Percentiles rank a stretch among this genome's conserved stretches.
Conservation (phyloP, 2,797 vertebrate genomes). For the Eulemur coronatus region DNA sequence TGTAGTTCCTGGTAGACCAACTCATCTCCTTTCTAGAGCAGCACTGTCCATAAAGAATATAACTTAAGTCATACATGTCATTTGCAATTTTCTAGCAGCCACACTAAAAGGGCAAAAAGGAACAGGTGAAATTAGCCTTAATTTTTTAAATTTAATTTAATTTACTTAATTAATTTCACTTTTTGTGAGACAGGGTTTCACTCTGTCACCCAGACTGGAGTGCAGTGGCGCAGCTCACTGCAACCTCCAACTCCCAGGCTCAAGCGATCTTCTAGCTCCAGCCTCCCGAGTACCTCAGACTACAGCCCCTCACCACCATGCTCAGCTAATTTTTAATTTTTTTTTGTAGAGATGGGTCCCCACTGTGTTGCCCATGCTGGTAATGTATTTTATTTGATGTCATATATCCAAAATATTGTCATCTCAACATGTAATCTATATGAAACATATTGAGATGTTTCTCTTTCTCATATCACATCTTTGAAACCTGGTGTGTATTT, state of each 20-base stretch:
- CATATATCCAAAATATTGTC: neutral
- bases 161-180: neutral
- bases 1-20: neutral
- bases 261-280: neutral
- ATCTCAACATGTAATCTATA: constrained; percentile 5
- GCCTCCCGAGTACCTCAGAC: neutral
- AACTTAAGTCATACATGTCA: neutral
- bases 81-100: neutral
- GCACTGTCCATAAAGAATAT: neutral
- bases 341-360: neutral
- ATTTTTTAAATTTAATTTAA: neutral
- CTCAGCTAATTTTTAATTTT: neutral
- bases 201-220: neutral
- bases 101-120: constrained; percentile 35
- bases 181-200: neutral
- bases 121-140: neutral
- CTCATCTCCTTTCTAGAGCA: neutral
- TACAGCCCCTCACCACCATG: neutral
- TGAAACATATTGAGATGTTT: neutral
- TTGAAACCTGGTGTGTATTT: neutral
- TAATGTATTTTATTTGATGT: neutral
- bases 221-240: neutral
- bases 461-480: neutral
- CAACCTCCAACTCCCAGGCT: neutral
- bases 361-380: neutral